Base-by-base conservation (phyloP, 2,113 vertebrate genomes). In the Solenodon paradoxus region DNA sequence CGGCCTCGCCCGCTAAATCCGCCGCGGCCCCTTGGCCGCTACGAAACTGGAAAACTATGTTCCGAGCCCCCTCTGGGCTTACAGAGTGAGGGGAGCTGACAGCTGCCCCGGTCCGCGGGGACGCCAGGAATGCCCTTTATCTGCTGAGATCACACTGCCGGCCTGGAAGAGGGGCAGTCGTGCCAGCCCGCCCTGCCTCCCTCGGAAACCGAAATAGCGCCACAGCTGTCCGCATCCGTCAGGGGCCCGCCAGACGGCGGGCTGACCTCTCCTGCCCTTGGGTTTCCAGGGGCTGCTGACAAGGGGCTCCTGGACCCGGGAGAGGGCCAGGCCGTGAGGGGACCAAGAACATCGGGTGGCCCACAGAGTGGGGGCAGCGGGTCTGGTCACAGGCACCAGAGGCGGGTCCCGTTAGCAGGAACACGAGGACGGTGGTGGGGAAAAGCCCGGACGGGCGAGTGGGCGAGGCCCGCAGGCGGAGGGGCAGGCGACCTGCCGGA, bases 31-130 rank as follows among this genome's bases (percentile, higher is more conserved):
- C 96, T 93, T 0, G 28, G 86, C 95, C 8, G 42, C 92, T 16
- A 80, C 81, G n/a, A 72, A 77, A 86, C 15, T 5, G 97, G 96
- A 75, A 93, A 91, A 26, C 92, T 86, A 90, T 47, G 95, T 72
- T 68, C 92, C 1, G 24, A 40, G 88, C 81, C 95, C 64, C 92
- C 89, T 72, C 24, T 93, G 96, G 96, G 94, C 90, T 71, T 30
- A 32, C 81, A n/a, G 95, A 84, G 84, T 63, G 12, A 84, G 75
- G 64, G 80, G 71, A 45, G 92, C 79, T 38, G 59, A 93, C 97
- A 96, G 97, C 96, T 96, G 97, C 84, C 79, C 19, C 4, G 81
- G 74, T 86, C 40, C 90, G 51, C 17, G 95, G 40, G 64, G 92
- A 53, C 32, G 9, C 51, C 82, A 85, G 96, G 94, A 93, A 92